Base-by-base conservation (phyloP, 2,888 invertebrate genomes). In the Xanthostigma xanthostigma region DNA sequence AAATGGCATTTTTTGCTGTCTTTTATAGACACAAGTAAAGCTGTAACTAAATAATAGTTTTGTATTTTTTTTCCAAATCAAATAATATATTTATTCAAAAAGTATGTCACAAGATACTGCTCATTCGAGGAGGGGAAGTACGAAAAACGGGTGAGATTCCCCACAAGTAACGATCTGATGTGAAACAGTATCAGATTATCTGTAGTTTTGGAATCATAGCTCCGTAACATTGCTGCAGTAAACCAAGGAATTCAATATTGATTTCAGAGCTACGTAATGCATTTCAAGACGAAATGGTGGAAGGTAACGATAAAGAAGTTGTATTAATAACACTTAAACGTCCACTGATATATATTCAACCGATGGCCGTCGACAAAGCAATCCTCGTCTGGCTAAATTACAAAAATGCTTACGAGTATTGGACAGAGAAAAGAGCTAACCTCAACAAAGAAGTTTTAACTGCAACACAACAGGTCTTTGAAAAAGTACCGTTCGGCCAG, bases 301-400 rank as follows among this genome's bases (percentile, higher is more conserved):
- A 88, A 58, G 66, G 79, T 62, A 33, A 84, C 57, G 90, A 84
- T 64, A 90, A 85, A 65, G 91, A 84, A 66, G 82, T 92, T 27
- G 89, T 93, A 8, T 71, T 96, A 49, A 89, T 98, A 50, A 90
- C 88, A 1, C 70, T 98, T 14, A 90, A 91, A 62, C 75, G 96
- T 44, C 98, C 98, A 0, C 75, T 97, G 54, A 83, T 98, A 53
- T 94, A 95, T 69, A 86, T 97, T 49, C 96, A 97, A 67, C 96
- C 97, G 0, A 81, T 92, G 60, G 97, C 98, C 9, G 88, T 98
- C 47, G 98, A 98, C 68, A 94, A 94, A 72, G 97, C 94, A 11
- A 94, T 98, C 55, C 76, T 98, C 14, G 93, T 98, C 43, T 99
- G 98, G 97, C 73, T 98, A 54, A 97, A 98, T 71, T 98, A 98